Evolutionary conservation across 2,888 invertebrate species (phyloP).

Genomic region (Chrysolina haemoptera): DNA sequence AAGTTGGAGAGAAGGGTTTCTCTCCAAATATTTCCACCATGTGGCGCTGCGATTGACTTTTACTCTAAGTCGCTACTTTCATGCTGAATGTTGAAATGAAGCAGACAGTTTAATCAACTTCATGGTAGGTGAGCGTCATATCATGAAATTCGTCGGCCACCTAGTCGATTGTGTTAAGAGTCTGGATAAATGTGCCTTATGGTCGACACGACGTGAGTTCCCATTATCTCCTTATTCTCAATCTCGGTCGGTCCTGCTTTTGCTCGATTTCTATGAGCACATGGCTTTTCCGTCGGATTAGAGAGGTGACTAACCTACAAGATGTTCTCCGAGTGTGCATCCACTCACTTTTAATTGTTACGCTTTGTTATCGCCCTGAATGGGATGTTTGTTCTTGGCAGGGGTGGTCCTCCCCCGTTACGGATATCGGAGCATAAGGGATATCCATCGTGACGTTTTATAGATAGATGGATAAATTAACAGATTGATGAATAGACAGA

Average conservation of each 20-base stretch:
- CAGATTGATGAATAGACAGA: neutral
- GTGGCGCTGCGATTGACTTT: too few species aligned
- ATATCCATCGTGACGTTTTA: neutral
- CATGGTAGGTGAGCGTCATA: neutral
- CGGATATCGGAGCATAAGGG: neutral
- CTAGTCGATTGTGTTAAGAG: neutral
- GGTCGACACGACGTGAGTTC: conserved; percentile 4
- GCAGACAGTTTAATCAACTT: neutral
- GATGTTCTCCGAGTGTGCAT: conserved; percentile 22
- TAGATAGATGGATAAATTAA: neutral
- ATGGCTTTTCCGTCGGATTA: conserved; percentile 62
- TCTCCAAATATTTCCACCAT: too few species aligned
- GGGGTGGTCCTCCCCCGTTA: neutral
- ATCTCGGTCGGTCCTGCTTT: conserved; percentile 19
- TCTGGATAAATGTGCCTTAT: conserved; percentile 2
- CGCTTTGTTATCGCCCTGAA: neutral
- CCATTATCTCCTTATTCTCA: conserved; percentile 17
- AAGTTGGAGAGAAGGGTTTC: too few species aligned
- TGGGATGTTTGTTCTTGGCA: neutral
- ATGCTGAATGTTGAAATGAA: too few species aligned
- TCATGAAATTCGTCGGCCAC: neutral
- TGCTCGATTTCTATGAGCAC: conserved; percentile 50
- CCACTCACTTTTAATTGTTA: neutral
- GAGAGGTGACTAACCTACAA: conserved; percentile 65
- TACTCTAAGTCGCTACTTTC: too few species aligned